Conservation (phyloP, 2,797 vertebrate species). For the Numenius phaeopus region DNA sequence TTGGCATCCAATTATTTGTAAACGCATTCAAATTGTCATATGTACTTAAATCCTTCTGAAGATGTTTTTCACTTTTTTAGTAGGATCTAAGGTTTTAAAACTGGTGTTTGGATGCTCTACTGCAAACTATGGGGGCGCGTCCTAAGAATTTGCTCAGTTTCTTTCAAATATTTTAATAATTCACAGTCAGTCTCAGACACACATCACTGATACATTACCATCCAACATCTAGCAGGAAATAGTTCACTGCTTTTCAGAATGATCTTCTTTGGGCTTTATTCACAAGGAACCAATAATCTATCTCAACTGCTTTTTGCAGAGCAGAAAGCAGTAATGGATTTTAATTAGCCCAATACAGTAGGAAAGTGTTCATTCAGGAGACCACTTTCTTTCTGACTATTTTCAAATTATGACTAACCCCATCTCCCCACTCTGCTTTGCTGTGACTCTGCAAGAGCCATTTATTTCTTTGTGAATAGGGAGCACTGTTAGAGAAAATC, state of each 20-base stretch:
- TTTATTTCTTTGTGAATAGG: conserved; percentile 1
- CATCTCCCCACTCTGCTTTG: background rate
- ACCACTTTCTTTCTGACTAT: background rate
- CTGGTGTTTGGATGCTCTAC: background rate
- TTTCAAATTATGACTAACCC: background rate
- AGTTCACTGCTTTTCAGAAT: background rate
- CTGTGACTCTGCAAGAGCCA: background rate
- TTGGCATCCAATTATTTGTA: background rate
- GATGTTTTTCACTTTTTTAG: background rate
- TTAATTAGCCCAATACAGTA: background rate
- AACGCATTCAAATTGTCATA: background rate
- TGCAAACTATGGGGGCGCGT: background rate
- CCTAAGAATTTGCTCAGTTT: background rate
- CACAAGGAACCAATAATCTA: background rate
- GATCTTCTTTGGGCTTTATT: background rate
- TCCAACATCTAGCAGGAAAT: background rate
- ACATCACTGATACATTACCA: background rate
- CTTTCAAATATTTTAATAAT: background rate
- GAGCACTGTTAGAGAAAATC: background rate
- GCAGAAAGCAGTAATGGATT: conserved; percentile 6
- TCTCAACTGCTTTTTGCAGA: background rate
- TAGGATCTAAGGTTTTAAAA: background rate
- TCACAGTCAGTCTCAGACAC: background rate
- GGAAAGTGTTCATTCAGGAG: background rate
- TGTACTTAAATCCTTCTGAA: background rate